Percentiles rank a stretch among this genome's conserved stretches.
phyloP scores from a whole-genome alignment of 2,888 invertebrate species.

The Syritta pipiens region DNA sequence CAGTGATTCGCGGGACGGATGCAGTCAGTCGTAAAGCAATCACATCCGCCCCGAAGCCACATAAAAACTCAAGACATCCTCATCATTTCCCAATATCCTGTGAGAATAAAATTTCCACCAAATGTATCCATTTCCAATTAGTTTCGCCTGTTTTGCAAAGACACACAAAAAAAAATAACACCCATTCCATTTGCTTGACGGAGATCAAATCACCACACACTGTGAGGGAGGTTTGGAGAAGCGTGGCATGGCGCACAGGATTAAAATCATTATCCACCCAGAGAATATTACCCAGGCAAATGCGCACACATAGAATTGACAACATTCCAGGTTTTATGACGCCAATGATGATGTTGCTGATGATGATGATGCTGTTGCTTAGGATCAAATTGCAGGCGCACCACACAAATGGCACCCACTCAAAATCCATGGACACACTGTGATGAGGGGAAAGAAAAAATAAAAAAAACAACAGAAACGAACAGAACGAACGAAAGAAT shows the following conservation, averaged over 20 bases:
- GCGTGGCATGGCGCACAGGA: slow-evolving; percentile 44
- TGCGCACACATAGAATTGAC: slow-evolving; percentile 26
- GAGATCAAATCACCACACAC: slow-evolving; percentile 45
- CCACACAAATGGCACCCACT: slow-evolving; percentile 52
- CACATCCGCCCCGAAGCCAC: too few species aligned
- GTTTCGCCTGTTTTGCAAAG: slow-evolving; percentile 8
- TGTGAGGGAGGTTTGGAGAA: slow-evolving; percentile 8
- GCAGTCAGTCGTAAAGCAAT: too few species aligned
- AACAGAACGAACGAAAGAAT: too few species aligned
- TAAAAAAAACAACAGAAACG: background rate
- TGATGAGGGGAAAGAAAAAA: slow-evolving; percentile 11
- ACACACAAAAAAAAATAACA: background rate
- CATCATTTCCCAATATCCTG: slow-evolving; percentile 5
- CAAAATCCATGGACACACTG: too few species aligned
- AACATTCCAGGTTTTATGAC: slow-evolving; percentile 53
- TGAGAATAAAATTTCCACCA: slow-evolving; percentile 14
- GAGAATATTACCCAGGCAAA: slow-evolving; percentile 21
- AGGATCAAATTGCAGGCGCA: slow-evolving; percentile 62
- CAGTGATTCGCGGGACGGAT: too few species aligned
- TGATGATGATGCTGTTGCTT: slow-evolving; percentile 43
- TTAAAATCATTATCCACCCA: slow-evolving; percentile 50
- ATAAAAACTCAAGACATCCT: too few species aligned
- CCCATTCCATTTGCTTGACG: too few species aligned
- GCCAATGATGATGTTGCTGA: slow-evolving; percentile 43
- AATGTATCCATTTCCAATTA: slow-evolving; percentile 59